A percentile compares a stretch with the other conserved stretches of the same genome.
phyloP scores from a whole-genome alignment of 2,888 invertebrate species.

The Micropterix aruncella region DNA sequence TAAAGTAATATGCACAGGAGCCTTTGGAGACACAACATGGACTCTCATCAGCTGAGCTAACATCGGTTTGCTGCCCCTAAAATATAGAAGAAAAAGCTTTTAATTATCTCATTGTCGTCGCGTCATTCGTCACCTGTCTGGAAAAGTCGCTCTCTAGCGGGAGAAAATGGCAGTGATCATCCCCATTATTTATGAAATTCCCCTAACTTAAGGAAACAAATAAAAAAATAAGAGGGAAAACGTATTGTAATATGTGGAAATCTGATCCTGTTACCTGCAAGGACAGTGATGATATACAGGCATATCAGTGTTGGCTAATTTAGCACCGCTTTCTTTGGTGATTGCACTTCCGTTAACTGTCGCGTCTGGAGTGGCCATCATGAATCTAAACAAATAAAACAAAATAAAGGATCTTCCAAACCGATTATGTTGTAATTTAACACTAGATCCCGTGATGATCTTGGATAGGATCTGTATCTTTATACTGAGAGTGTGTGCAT shows the following conservation, averaged over 20 bases:
- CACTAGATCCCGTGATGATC: too few species aligned
- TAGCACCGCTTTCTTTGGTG: slow-evolving; percentile 69
- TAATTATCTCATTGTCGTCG: too few species aligned
- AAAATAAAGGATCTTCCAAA: too few species aligned
- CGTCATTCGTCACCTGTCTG: too few species aligned
- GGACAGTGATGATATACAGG: slow-evolving; percentile 79
- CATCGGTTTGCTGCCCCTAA: slow-evolving; percentile 39
- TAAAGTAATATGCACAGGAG: slow-evolving; percentile 77
- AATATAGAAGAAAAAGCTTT: too few species aligned
- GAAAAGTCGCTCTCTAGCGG: too few species aligned
- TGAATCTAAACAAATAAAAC: slow-evolving; percentile 41
- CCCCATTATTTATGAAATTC: too few species aligned
- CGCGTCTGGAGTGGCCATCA: slow-evolving; percentile 77
- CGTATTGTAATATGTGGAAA: not conserved
- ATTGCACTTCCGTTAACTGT: slow-evolving; percentile 62
- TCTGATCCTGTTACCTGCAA: slow-evolving; percentile 46
- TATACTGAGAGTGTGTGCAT: too few species aligned
- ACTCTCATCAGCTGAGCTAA: slow-evolving; percentile 73
- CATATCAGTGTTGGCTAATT: slow-evolving; percentile 79
- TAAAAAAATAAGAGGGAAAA: not conserved
- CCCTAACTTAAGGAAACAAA: too few species aligned
- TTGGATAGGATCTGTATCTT: too few species aligned
- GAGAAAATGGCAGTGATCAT: too few species aligned
- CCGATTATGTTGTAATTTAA: too few species aligned
- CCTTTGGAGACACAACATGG: slow-evolving; percentile 82